These are phyloP conservation scores for Noctua comes DNA, from an alignment of 2,888 invertebrate genomes.

Conservation along the genomic window DNA sequence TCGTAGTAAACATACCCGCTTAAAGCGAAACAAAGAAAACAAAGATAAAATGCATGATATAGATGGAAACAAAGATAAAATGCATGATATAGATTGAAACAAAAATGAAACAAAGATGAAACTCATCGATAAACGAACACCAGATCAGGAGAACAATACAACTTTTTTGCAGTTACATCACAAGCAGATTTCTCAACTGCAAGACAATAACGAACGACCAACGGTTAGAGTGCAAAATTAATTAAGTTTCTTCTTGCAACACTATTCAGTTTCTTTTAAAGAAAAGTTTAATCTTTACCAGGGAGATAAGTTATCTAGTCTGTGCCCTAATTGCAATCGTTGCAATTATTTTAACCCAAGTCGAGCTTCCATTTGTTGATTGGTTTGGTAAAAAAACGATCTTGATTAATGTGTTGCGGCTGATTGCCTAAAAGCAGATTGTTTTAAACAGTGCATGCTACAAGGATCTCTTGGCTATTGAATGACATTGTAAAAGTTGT, in stretches of 20 bases:
- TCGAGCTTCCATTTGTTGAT: not conserved
- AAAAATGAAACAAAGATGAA: not conserved
- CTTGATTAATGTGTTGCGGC: not conserved
- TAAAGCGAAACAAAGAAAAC: too few species aligned
- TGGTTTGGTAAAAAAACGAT: not conserved
- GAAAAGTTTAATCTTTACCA: slow-evolving; percentile 60
- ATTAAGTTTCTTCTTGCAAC: slow-evolving; percentile 60
- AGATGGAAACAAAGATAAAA: too few species aligned
- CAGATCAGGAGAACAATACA: slow-evolving; percentile 30
- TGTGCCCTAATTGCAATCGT: slow-evolving; percentile 51
- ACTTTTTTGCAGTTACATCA: slow-evolving; percentile 53
- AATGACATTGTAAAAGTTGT: not conserved
- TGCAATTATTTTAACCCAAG: slow-evolving; percentile 24
- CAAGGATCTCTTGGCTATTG: not conserved
- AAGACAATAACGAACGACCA: slow-evolving; percentile 61
- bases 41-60: too few species aligned
- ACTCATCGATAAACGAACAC: slow-evolving; percentile 23
- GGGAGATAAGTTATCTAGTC: slow-evolving; percentile 52
- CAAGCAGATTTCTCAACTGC: slow-evolving; percentile 48
- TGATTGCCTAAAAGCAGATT: not conserved
- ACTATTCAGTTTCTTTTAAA: slow-evolving; percentile 48
- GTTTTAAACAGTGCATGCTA: slow-evolving; percentile 12
- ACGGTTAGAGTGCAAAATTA: slow-evolving; percentile 60
- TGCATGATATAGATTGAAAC: not conserved
- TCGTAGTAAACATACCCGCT: too few species aligned